Conservation (phyloP, 2,888 invertebrate genomes). For the Mactromeris polynyma region DNA sequence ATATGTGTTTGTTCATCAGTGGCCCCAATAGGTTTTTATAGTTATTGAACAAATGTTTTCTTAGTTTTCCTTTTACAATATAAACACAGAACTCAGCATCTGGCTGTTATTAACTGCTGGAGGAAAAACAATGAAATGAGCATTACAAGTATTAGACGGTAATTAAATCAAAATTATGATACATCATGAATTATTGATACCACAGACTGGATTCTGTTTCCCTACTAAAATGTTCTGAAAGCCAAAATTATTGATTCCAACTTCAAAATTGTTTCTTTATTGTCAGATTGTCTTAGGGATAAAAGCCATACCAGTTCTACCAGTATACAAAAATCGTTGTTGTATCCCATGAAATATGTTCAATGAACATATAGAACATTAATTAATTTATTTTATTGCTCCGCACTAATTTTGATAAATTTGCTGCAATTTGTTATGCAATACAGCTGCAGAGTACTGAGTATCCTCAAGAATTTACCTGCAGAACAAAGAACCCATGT, state of each 20-base stretch:
- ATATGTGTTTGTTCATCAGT: too few relatives aligned
- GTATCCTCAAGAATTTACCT: too few relatives aligned
- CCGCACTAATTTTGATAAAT: not conserved
- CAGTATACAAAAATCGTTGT: not conserved
- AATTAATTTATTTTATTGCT: not conserved
- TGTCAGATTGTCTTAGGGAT: not conserved
- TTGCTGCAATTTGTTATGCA: too few relatives aligned
- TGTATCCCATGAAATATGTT: not conserved
- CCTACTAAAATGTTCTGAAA: not conserved
- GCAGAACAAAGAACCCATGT: too few relatives aligned
- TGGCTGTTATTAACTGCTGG: too few relatives aligned
- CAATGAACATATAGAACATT: not conserved
- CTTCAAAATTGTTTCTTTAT: not conserved
- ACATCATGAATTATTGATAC: slow-evolving; percentile 15
- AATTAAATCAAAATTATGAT: slow-evolving; percentile 21
- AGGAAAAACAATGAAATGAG: not conserved
- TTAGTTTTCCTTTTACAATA: too few relatives aligned
- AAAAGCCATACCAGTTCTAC: not conserved
- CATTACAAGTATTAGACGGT: not conserved
- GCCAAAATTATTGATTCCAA: slow-evolving; percentile 11
- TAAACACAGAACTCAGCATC: too few relatives aligned
- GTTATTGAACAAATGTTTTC: too few relatives aligned
- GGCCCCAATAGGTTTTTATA: too few relatives aligned
- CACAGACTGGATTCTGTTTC: not conserved
- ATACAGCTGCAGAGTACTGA: too few relatives aligned